Conservation (phyloP, 2,888 invertebrate species). For the Luperina nickerlii region DNA sequence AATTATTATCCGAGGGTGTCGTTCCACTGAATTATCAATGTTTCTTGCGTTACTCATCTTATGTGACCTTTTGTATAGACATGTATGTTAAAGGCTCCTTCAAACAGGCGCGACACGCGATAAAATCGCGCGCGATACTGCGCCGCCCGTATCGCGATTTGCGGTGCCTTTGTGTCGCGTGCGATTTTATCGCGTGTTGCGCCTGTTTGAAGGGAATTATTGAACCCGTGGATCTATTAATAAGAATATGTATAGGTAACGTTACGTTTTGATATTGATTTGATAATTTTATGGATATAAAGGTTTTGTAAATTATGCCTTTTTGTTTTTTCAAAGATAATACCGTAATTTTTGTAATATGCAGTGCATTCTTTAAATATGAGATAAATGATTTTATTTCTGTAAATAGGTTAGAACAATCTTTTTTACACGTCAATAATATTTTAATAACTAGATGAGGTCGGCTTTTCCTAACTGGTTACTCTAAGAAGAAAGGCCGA, state of each 20-base stretch:
- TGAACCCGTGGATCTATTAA: conserved; percentile 4
- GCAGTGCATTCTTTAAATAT: no score
- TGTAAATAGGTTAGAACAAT: no score
- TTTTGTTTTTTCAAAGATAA: neutral
- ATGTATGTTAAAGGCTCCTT: conserved; percentile 5
- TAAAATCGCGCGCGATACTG: no score
- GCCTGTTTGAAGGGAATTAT: conserved; percentile 17
- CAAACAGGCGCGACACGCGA: no score
- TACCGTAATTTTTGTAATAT: neutral
- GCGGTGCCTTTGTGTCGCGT: no score
- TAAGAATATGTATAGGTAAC: neutral
- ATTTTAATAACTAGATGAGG: neutral
- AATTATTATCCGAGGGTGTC: conserved; percentile 59
- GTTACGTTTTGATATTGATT: no score
- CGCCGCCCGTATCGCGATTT: no score
- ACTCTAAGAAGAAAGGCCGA: neutral
- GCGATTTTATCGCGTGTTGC: no score
- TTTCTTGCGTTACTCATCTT: conserved; percentile 40
- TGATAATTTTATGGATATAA: no score
- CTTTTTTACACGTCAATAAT: no score
- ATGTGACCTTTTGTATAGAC: conserved; percentile 28
- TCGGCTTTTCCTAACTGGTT: neutral
- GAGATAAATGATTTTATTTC: no score
- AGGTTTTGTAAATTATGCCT: no score
- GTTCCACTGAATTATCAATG: conserved; percentile 63